Base-by-base conservation (phyloP, 2,113 vertebrate species). In the Tupaia chinensis region DNA sequence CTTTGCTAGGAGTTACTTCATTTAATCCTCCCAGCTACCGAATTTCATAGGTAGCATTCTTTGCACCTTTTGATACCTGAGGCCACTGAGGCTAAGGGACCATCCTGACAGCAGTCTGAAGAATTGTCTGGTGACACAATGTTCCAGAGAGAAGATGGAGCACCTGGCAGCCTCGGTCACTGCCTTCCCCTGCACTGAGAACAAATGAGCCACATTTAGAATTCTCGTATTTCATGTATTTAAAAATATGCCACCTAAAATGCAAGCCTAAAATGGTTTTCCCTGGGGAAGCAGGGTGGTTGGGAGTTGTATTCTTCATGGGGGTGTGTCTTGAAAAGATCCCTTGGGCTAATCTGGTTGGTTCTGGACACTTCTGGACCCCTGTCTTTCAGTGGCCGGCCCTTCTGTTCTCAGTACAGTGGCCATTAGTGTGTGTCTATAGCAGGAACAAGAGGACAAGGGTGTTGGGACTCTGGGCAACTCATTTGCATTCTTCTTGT, bases 401-500 rank as follows among this genome's bases (percentile, higher is more conserved):
- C 95, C 78, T 54, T 97, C 95, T 76, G 87, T 96, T 98, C 96
- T 96, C 95, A 93, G 97, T 84, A 88, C 77, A 69, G 96, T 92
- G 92, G 66, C 88, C 25, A 12, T 53, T n/a, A 92, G 86, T 73
- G 73, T 69, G 27, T 91, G 96, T 70, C 88, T 83, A 7, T 69
- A 1, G 97, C 91, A 90, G 95, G 87, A 92, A 78, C 86, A 85
- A 96, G 54, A 97, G 90, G 97, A 91, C 58, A 93, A 2, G 97
- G 80, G 1, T 34, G 80, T 87, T 92, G 85, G 95, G 93, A 93
- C 79, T 79, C 66, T 95, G 97, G 97, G 97, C 25, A 96, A 1
- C 0, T 95, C 63, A 86, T 98, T 98, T 97, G 97, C 98, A 96
- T 60, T 65, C 97, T 95, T 86, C 97, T 97, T 70, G 70, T 97